Evolutionary conservation across 2,113 vertebrate genomes (phyloP).

Genomic region (Heptranchias perlo): DNA sequence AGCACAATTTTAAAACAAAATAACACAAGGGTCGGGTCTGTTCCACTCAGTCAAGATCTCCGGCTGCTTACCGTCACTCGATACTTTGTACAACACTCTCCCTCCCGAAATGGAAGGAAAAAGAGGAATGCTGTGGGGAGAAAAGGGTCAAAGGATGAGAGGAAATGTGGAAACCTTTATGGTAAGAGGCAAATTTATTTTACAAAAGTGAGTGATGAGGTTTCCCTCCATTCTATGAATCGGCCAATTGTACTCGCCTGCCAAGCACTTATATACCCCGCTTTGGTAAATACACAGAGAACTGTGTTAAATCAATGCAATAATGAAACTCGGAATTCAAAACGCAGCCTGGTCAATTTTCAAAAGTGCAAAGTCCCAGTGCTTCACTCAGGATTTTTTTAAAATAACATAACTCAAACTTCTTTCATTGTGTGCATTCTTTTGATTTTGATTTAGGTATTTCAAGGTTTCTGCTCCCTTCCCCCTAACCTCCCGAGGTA

Average conservation of each 20-base stretch:
- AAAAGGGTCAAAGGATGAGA: background rate
- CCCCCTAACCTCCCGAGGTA: background rate
- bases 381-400: background rate
- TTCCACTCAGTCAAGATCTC: background rate
- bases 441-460: background rate
- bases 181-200: background rate
- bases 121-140: background rate
- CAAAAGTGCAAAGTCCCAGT: background rate
- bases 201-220: constrained; percentile 1
- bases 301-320: background rate
- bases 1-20: background rate
- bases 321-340: background rate
- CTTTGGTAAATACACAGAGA: background rate
- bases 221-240: background rate
- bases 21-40: background rate
- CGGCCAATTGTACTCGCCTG: background rate
- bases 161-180: background rate
- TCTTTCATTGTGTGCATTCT: background rate
- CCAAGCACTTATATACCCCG: background rate
- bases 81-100: background rate
- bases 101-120: background rate
- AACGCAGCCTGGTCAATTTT: background rate
- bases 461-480: background rate
- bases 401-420: background rate
- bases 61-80: background rate